Base-by-base conservation (phyloP, 2,113 vertebrate genomes). In the zebrafish (Danio rerio) region DNA sequence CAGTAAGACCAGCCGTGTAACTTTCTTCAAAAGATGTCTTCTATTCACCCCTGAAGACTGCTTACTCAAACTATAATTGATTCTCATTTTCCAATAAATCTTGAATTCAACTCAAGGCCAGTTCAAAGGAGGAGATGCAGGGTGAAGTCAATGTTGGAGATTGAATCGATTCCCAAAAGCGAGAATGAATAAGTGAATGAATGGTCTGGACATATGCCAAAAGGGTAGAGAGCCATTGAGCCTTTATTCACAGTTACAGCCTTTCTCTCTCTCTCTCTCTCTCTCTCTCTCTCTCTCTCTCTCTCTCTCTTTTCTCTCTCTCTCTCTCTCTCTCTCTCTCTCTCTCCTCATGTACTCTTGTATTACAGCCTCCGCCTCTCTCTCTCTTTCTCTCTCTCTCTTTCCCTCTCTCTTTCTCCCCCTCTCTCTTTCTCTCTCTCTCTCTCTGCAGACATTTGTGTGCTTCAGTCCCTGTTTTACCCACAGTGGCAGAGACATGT, bases 401-500 rank as follows among this genome's bases (percentile, higher is more conserved):
- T 31, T 3, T 2, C 61, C 45, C 80, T 21, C 20, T 61, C 68
- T 49, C 68, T n/a, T 16, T 18, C 80, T 21, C 20, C 49, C 68
- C 31, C 68, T n/a, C 31, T 18, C 31, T 18, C 47, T 47, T 43
- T 16, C 65, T 70, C 45, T 15, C 52, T 56, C 70, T 75, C 77
- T 66, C 21, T 80, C 62, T 58, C 47, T 58, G 50, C 15, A n/a
- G 40, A 31, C 12, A 15, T 73, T 81, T 86, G 53, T 85, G 75
- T 83, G 76, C 68, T 80, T 77, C 63, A 74, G 31, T 75, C 70
- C 75, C 18, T 68, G 69, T 42, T 43, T 56, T 82, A 87, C 84
- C 89, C 88, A 88, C 81, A 85, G 88, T 89, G 90, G 87, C 87
- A 80, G 75, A 85, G 89, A 62, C 86, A 81, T 87, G 80, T 75